Percentiles rank a stretch among this genome's conserved stretches.
phyloP scores from a whole-genome alignment of 2,888 invertebrate species.

The Silvanus unidentatus region DNA sequence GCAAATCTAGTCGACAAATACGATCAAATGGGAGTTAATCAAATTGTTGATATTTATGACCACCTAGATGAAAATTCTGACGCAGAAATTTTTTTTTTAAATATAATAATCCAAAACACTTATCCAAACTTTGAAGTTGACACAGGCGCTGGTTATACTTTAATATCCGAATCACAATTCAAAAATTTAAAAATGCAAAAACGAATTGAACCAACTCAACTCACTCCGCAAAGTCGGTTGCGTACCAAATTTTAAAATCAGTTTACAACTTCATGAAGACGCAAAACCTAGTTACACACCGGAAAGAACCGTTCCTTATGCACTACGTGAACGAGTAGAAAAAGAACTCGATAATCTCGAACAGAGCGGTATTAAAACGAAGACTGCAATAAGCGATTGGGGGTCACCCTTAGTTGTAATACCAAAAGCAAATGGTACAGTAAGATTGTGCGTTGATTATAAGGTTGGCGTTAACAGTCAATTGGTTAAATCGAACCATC shows the following conservation, averaged over 20 bases:
- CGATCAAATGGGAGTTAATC: background rate
- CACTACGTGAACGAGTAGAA: background rate
- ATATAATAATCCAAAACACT: background rate
- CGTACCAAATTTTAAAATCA: background rate
- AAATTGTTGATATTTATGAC: background rate
- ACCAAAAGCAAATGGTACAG: constrained; percentile 18
- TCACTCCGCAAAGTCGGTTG: constrained; percentile 1
- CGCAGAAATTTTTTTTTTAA: background rate
- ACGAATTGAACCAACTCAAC: constrained; percentile 3
- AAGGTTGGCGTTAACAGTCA: constrained; percentile 23
- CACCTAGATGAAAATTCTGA: background rate
- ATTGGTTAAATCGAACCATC: constrained; percentile 19
- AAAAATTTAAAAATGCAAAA: constrained; percentile 2
- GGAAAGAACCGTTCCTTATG: background rate
- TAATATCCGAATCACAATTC: constrained; percentile 8
- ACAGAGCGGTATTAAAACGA: constrained; percentile 10
- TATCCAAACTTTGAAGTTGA: constrained; percentile 14
- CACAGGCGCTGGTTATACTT: constrained; percentile 14
- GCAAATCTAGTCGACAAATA: background rate
- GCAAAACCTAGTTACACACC: no score
- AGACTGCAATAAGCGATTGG: constrained; percentile 22
- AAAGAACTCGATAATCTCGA: background rate
- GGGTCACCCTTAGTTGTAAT: constrained; percentile 19
- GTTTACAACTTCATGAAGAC: background rate
- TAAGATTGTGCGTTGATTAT: constrained; percentile 21